Evolutionary conservation across 2,888 invertebrate genomes (phyloP).

Genomic region (Muscina levida): DNA sequence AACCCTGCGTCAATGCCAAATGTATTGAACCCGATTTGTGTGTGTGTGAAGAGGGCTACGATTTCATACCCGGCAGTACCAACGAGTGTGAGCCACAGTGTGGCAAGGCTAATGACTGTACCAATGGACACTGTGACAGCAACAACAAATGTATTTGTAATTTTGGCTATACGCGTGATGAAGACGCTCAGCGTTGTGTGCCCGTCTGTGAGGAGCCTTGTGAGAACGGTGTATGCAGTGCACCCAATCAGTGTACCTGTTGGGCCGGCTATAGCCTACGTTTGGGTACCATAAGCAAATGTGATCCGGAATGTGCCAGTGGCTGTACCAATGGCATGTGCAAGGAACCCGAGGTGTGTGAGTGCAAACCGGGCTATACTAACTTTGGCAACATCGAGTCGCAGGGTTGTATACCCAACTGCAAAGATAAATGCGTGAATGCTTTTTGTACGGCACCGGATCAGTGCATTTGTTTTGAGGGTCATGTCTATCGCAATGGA

Average conservation of each 20-base stretch:
- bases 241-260: slow-evolving; percentile 81
- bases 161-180: slow-evolving; percentile 77
- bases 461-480: slow-evolving; percentile 75
- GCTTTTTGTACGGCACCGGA: slow-evolving; percentile 80
- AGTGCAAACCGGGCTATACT: slow-evolving; percentile 72
- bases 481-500: slow-evolving; percentile 72
- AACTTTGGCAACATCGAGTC: slow-evolving; percentile 68
- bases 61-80: slow-evolving; percentile 69
- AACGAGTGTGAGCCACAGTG: slow-evolving; percentile 78
- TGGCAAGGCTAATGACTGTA: slow-evolving; percentile 73
- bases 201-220: slow-evolving; percentile 74
- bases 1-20: slow-evolving; percentile 73
- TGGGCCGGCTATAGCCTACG: slow-evolving; percentile 74
- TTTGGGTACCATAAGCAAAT: slow-evolving; percentile 69
- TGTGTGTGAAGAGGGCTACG: slow-evolving; percentile 72
- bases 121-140: slow-evolving; percentile 81
- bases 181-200: slow-evolving; percentile 70
- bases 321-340: slow-evolving; percentile 75
- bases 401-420: slow-evolving; percentile 80
- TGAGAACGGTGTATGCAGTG: slow-evolving; percentile 77
- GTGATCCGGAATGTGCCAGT: slow-evolving; percentile 75
- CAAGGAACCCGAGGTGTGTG: slow-evolving; percentile 80
- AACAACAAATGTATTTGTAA: slow-evolving; percentile 83
- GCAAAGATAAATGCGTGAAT: slow-evolving; percentile 81
- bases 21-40: slow-evolving; percentile 75